These are phyloP conservation scores for Clavelina lepadiformis DNA, from an alignment of 23 tunicate genomes.

Conservation along the genomic window DNA sequence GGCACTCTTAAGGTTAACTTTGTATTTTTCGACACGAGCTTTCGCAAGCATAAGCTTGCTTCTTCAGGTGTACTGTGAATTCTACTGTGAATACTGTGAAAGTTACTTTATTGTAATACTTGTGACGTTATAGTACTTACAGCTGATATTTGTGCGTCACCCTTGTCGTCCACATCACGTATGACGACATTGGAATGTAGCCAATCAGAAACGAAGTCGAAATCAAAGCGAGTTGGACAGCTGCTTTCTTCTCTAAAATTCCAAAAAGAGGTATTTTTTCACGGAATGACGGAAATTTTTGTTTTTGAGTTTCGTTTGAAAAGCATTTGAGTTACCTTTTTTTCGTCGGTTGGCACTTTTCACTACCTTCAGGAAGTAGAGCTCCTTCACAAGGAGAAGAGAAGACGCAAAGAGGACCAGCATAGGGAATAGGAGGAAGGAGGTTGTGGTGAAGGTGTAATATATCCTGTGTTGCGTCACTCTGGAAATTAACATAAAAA, in stretches of 20 bases:
- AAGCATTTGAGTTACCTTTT: too few relatives aligned
- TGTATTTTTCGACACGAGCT: too few relatives aligned
- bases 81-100: too few relatives aligned
- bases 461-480: slow-evolving; percentile 22
- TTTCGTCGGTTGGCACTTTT: slow-evolving; percentile 9
- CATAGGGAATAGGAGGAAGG: slow-evolving; percentile 37
- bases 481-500: too few relatives aligned
- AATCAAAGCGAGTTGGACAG: slow-evolving; percentile 50
- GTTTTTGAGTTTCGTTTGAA: too few relatives aligned
- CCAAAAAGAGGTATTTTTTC: too few relatives aligned
- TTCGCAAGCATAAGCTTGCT: too few relatives aligned
- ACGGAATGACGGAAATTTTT: too few relatives aligned
- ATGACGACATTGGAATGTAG: slow-evolving; percentile 54
- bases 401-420: slow-evolving; percentile 11
- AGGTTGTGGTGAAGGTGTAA: slow-evolving; percentile 38
- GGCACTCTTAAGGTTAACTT: too few relatives aligned
- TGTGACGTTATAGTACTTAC: too few relatives aligned
- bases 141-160: slow-evolving; percentile 12
- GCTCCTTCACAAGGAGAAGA: slow-evolving; percentile 14
- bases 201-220: slow-evolving; percentile 51
- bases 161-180: slow-evolving; percentile 76
- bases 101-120: too few relatives aligned
- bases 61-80: too few relatives aligned
- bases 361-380: slow-evolving; percentile 4
- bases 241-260: slow-evolving; percentile 46